Conservation (phyloP, 2,888 invertebrate species). For the Tenthredo notha region DNA sequence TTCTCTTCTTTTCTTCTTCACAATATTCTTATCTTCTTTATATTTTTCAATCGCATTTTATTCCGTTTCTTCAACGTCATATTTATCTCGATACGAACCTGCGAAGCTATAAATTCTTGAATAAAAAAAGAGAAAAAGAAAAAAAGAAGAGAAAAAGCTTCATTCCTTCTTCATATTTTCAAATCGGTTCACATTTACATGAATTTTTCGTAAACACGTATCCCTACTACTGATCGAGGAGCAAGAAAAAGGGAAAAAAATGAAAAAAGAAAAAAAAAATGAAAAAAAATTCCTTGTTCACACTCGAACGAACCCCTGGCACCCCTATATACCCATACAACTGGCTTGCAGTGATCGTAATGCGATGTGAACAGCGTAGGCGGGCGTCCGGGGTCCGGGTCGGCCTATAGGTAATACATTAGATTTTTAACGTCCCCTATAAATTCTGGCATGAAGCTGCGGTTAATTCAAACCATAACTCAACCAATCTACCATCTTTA, state of each 20-base stretch:
- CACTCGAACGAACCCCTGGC: background rate
- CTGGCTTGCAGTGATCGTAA: constrained; percentile 25
- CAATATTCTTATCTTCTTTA: background rate
- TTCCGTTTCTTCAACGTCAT: background rate
- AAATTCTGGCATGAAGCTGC: constrained; percentile 63
- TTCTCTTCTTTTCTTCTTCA: too few species aligned
- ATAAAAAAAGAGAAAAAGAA: too few species aligned
- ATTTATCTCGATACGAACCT: background rate
- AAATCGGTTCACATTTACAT: background rate
- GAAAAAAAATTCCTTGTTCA: background rate
- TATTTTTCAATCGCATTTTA: background rate
- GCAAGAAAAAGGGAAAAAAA: background rate
- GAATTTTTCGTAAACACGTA: background rate
- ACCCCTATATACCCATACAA: background rate
- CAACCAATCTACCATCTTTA: constrained; percentile 55
- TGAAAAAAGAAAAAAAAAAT: too few species aligned
- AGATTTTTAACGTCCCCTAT: constrained; percentile 65
- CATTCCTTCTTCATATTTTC: too few species aligned
- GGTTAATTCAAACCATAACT: constrained; percentile 63
- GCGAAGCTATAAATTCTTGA: background rate
- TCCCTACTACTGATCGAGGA: background rate
- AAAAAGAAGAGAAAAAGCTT: too few species aligned
- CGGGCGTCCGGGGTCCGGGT: background rate
- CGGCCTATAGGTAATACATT: constrained; percentile 50
- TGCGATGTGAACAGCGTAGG: constrained; percentile 33